A percentile compares a stretch with the other conserved stretches of the same genome.
phyloP scores from a whole-genome alignment of 2,888 invertebrate genomes.

The Hirtodrosophila alboralis region DNA sequence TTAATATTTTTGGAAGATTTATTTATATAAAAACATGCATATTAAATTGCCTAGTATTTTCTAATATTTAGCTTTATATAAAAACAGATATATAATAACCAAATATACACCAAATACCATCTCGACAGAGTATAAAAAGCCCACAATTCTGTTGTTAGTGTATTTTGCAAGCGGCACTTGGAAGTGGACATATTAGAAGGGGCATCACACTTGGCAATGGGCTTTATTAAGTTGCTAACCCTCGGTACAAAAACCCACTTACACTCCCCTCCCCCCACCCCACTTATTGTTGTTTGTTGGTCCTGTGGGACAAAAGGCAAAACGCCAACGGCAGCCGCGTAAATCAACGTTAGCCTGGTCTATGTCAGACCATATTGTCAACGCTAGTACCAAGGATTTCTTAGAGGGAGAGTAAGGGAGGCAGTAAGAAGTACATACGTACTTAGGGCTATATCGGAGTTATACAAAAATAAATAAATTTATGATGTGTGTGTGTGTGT shows the following conservation, averaged over 20 bases:
- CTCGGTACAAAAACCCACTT: slow-evolving; percentile 6
- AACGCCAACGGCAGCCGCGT: slow-evolving; percentile 36
- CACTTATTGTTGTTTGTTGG: slow-evolving; percentile 72
- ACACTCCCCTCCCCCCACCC: slow-evolving; percentile 1
- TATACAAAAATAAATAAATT: slow-evolving; percentile 54
- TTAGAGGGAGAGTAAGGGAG: no score
- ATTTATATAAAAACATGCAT: no score
- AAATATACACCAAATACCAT: no score
- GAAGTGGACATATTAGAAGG: slow-evolving; percentile 26
- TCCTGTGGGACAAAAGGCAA: slow-evolving; percentile 50
- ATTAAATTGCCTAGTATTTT: no score
- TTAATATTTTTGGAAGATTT: no score
- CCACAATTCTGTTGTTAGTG: slow-evolving; percentile 28
- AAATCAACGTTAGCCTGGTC: slow-evolving; percentile 68
- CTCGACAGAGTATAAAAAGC: neutral
- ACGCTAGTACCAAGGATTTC: slow-evolving; percentile 12
- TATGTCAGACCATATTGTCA: slow-evolving; percentile 41
- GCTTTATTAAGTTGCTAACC: slow-evolving; percentile 27
- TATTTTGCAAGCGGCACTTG: neutral
- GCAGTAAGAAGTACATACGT: neutral
- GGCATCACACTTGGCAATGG: slow-evolving; percentile 17
- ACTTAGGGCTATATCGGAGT: no score
- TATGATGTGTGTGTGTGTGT: slow-evolving; percentile 69
- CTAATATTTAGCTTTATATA: no score
- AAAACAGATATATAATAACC: no score